Evolutionary conservation across 2,888 invertebrate species (phyloP).

Genomic region (Eupithecia vulgata): DNA sequence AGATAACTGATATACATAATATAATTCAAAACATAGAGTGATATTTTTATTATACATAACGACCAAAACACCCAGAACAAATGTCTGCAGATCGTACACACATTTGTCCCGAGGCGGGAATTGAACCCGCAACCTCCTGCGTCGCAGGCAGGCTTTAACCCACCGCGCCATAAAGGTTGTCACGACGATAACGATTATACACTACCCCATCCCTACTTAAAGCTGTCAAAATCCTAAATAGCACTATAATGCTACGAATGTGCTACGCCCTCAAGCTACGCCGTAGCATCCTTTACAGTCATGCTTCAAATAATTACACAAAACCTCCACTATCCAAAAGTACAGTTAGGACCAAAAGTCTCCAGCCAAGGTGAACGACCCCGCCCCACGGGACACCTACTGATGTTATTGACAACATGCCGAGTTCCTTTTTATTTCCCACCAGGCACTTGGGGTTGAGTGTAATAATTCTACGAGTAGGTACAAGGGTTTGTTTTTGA

Average conservation of each 20-base stretch:
- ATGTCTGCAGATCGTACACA: no score
- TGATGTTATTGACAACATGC: conserved; percentile 81
- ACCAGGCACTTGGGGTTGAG: conserved; percentile 55
- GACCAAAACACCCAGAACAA: no score
- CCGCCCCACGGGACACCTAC: conserved; percentile 74
- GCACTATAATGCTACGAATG: neutral
- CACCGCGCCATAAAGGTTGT: no score
- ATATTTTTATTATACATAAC: no score
- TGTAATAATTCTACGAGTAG: conserved; percentile 48
- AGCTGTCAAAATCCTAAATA: no score
- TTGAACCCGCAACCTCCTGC: no score
- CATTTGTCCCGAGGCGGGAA: no score
- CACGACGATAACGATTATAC: no score
- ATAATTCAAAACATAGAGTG: no score
- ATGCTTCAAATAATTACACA: neutral
- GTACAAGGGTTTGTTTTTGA: conserved; percentile 39
- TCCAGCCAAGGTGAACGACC: conserved; percentile 69
- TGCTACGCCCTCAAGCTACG: conserved; percentile 12
- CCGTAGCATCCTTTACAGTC: neutral
- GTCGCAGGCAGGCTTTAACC: no score
- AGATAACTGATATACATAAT: no score
- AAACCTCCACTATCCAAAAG: conserved; percentile 9
- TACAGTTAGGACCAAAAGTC: conserved; percentile 38
- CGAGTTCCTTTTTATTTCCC: conserved; percentile 76
- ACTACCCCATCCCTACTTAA: no score